phyloP scores from a whole-genome alignment of 2,797 vertebrate species.

The Alexandromys oeconomus region DNA sequence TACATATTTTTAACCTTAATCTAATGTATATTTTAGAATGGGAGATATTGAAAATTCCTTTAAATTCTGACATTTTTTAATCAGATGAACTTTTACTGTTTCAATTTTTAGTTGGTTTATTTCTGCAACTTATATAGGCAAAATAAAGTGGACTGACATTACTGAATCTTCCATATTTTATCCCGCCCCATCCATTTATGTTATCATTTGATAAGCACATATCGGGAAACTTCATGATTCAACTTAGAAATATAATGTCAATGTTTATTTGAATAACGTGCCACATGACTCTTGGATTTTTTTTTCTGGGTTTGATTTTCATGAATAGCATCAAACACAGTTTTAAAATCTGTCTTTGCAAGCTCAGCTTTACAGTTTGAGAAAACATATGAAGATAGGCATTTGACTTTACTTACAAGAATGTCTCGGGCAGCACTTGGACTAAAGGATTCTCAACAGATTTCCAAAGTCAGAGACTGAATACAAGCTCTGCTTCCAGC shows the following conservation, averaged over 20 bases:
- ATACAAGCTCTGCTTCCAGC: slow-evolving; percentile 76
- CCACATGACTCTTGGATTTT: not conserved
- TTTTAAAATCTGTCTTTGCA: slow-evolving; percentile 39
- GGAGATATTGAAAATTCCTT: not conserved
- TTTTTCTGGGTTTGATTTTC: slow-evolving; percentile 17
- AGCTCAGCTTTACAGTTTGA: not conserved
- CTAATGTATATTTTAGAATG: not conserved
- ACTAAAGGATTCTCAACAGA: slow-evolving; percentile 56
- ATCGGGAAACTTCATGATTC: not conserved
- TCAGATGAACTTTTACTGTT: not conserved
- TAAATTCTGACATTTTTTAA: not conserved
- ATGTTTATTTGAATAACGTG: slow-evolving; percentile 32
- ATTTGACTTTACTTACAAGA: slow-evolving; percentile 63
- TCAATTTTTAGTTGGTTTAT: not conserved
- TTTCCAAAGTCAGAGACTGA: slow-evolving; percentile 67
- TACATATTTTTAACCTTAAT: not conserved
- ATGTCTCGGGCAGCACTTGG: slow-evolving; percentile 29
- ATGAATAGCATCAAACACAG: not conserved
- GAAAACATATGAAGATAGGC: slow-evolving; percentile 19
- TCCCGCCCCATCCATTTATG: not conserved
- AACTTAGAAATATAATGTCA: slow-evolving; percentile 36
- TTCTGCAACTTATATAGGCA: not conserved
- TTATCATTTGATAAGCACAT: slow-evolving; percentile 2
- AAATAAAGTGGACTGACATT: not conserved
- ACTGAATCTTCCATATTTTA: not conserved